These are phyloP conservation scores for Calephelis nemesis DNA, from an alignment of 1,140 invertebrate genomes.

Conservation along the genomic window DNA sequence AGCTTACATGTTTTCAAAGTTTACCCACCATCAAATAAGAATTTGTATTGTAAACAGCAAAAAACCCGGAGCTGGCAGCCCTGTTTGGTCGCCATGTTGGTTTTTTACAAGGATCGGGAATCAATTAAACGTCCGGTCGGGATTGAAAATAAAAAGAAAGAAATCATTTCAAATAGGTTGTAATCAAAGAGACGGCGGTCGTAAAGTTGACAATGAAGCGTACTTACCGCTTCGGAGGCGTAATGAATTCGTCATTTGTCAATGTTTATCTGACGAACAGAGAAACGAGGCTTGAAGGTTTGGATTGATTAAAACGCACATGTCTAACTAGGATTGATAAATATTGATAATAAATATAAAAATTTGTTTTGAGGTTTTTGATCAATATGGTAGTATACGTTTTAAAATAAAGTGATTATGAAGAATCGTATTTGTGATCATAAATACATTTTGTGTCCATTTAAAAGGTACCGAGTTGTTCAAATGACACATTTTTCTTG, in stretches of 20 bases:
- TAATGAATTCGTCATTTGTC: constrained; percentile 60
- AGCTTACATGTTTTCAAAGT: too few relatives aligned
- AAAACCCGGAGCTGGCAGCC: not conserved
- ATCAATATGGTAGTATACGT: too few relatives aligned
- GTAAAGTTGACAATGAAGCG: constrained; percentile 41
- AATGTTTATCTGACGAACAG: constrained; percentile 37
- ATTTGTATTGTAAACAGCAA: not conserved
- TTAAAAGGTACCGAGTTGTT: too few relatives aligned
- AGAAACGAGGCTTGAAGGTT: constrained; percentile 11
- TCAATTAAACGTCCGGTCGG: constrained; percentile 63
- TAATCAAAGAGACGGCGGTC: constrained; percentile 49
- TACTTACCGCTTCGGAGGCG: constrained; percentile 34
- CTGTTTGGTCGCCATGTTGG: constrained; percentile 35
- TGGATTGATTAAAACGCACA: constrained; percentile 12
- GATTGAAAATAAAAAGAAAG: constrained; percentile 47
- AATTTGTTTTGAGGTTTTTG: too few relatives aligned
- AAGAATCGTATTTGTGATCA: too few relatives aligned
- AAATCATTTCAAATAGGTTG: constrained; percentile 41
- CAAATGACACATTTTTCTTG: too few relatives aligned
- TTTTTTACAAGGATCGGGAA: constrained; percentile 57
- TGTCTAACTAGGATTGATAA: not conserved
- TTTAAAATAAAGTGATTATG: too few relatives aligned
- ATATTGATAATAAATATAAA: too few relatives aligned
- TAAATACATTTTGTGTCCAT: too few relatives aligned
- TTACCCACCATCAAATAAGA: too few relatives aligned